A percentile compares a stretch with the other conserved stretches of the same genome.
These are phyloP conservation scores for Pyrgus malvae DNA, from an alignment of 2,888 invertebrate genomes.

Conservation along the genomic window DNA sequence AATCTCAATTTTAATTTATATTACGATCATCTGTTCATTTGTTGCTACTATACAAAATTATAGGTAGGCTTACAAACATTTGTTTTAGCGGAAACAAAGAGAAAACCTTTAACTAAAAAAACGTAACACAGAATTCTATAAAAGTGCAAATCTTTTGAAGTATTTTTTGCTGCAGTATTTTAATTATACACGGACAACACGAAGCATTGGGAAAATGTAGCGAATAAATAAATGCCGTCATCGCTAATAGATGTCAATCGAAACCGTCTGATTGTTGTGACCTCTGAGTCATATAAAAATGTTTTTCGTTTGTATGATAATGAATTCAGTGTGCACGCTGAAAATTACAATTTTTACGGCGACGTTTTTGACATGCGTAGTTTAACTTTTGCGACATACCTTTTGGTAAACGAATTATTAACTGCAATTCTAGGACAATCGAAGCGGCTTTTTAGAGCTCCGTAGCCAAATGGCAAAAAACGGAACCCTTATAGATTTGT, in stretches of 20 bases:
- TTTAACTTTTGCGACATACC: background rate
- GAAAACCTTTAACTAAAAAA: constrained; percentile 13
- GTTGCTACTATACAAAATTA: background rate
- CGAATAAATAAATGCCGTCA: constrained; percentile 44
- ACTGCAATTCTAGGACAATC: too few species aligned
- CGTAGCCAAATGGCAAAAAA: too few species aligned
- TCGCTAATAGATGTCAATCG: constrained; percentile 37
- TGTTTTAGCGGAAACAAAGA: constrained; percentile 5
- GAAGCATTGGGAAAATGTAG: constrained; percentile 48
- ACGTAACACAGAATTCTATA: constrained; percentile 11
- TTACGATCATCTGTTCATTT: background rate
- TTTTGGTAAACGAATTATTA: too few species aligned
- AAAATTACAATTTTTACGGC: background rate
- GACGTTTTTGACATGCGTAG: background rate
- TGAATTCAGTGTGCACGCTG: constrained; percentile 9
- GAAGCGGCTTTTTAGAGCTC: too few species aligned
- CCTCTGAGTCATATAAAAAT: constrained; percentile 23
- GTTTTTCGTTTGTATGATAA: constrained; percentile 14
- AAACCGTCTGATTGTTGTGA: constrained; percentile 37
- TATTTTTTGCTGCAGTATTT: constrained; percentile 26
- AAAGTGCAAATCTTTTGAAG: constrained; percentile 20
- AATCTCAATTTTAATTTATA: background rate
- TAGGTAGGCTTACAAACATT: background rate
- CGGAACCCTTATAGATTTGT: too few species aligned
- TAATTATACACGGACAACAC: constrained; percentile 24